Base-by-base conservation (phyloP, 2,113 vertebrate species). In the Trichomycterus rosablanca region DNA sequence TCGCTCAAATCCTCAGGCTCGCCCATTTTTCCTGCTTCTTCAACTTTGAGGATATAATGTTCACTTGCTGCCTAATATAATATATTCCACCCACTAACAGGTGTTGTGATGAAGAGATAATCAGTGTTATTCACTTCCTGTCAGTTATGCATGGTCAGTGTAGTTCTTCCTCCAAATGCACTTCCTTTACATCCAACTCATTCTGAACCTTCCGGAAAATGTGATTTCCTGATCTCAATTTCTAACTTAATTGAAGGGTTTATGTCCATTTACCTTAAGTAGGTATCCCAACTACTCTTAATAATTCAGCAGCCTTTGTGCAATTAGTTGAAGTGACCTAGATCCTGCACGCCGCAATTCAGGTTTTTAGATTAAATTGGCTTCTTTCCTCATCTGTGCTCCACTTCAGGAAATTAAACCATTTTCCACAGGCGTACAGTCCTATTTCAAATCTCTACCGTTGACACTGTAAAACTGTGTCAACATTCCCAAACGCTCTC, bases 301-400 rank as follows among this genome's bases (percentile, higher is more conserved):
- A 86, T 86, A 82, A 86, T 82, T 86, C 75, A 83, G 66, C 22
- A 54, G 74, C 77, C 75, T 80, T 80, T 74, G 75, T 75, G 73
- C 74, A 76, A 79, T 83, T 81, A 81, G 69, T 77, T 76, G 39
- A 63, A 72, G 71, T 84, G 82, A 84, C 80, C 82, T 80, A 84
- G 62, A 83, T 83, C 80, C 63, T 65, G 63, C 37, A 52, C 62
- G 30, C 37, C 51, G 53, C 20, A 73, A 55, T 66, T 60, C 51
- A 61, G 14, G 46, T 76, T 70, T 76, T 78, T 72, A 76, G 74
- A 80, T 80, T 68, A 83, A 80, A 55, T 59, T 45, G 60, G 55
- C 39, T 74, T 54, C 68, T 54, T 76, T 76, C 72, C 56, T 55
- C 44, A 26, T 26, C 32, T 34, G 57, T 66, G 60, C 77, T 76